phyloP scores from a whole-genome alignment of 1,140 invertebrate genomes.

The Euwallacea fornicatus region DNA sequence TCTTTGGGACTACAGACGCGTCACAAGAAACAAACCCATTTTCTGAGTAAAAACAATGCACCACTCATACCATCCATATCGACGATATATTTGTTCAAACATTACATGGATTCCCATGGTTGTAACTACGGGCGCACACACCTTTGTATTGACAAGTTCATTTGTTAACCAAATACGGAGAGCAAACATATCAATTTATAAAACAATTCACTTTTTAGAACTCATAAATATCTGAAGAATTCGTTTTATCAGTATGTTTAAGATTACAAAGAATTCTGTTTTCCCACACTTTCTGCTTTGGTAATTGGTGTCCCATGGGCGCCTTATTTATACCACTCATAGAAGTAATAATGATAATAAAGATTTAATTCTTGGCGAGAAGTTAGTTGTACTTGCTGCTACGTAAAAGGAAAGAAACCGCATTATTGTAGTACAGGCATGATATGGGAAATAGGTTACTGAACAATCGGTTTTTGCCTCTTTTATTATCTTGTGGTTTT shows the following conservation, averaged over 20 bases:
- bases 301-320: background rate
- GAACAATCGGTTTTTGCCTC: background rate
- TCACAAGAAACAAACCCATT: conserved; percentile 10
- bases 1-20: background rate
- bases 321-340: too few relatives aligned
- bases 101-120: conserved; percentile 34
- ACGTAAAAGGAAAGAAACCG: conserved; percentile 8
- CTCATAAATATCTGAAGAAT: conserved; percentile 30
- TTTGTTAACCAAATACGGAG: conserved; percentile 33
- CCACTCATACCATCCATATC: conserved; percentile 4
- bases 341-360: too few relatives aligned
- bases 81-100: conserved; percentile 24
- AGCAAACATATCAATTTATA: conserved; percentile 36
- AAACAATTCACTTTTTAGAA: conserved; percentile 35
- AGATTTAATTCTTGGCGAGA: too few relatives aligned
- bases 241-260: conserved; percentile 31
- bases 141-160: conserved; percentile 35
- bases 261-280: conserved; percentile 25
- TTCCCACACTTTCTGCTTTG: conserved; percentile 25
- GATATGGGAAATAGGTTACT: background rate
- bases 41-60: conserved; percentile 10
- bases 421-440: background rate
- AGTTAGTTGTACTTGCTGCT: too few relatives aligned
- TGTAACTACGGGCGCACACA: conserved; percentile 30
- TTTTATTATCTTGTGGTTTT: background rate